These are phyloP conservation scores for Calameuta pallipes DNA, from an alignment of 2,888 invertebrate genomes.

Conservation along the genomic window DNA sequence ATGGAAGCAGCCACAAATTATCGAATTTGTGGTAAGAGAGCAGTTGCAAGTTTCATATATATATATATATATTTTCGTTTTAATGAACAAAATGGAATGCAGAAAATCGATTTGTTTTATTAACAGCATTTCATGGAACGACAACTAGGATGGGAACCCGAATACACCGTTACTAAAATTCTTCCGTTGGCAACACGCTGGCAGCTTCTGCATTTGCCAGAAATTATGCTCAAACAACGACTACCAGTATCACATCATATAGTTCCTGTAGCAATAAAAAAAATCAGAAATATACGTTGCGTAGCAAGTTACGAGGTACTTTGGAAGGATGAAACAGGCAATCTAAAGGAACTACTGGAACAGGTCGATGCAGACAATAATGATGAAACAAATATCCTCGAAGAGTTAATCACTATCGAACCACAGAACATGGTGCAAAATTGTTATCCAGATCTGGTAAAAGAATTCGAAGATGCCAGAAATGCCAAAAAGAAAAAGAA, in stretches of 20 bases:
- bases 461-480: slow-evolving; percentile 71
- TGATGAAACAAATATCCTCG: slow-evolving; percentile 66
- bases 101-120: slow-evolving; percentile 17
- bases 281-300: slow-evolving; percentile 70
- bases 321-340: slow-evolving; percentile 74
- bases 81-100: neutral
- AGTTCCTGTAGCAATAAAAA: slow-evolving; percentile 70
- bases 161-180: slow-evolving; percentile 82
- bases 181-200: slow-evolving; percentile 81
- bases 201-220: slow-evolving; percentile 72
- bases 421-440: slow-evolving; percentile 73
- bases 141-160: slow-evolving; percentile 79
- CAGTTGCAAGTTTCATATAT: neutral
- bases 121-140: slow-evolving; percentile 74
- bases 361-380: slow-evolving; percentile 22
- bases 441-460: slow-evolving; percentile 75
- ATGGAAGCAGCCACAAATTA: slow-evolving; percentile 76
- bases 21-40: slow-evolving; percentile 75
- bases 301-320: slow-evolving; percentile 79
- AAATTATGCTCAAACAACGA: slow-evolving; percentile 36
- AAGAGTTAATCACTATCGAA: slow-evolving; percentile 74
- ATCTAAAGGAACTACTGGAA: slow-evolving; percentile 70
- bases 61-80: neutral
- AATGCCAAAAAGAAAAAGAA: slow-evolving; percentile 62
- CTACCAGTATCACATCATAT: slow-evolving; percentile 53